Conservation (phyloP, 1,140 invertebrate species). For the Drosophila prosaltans region DNA sequence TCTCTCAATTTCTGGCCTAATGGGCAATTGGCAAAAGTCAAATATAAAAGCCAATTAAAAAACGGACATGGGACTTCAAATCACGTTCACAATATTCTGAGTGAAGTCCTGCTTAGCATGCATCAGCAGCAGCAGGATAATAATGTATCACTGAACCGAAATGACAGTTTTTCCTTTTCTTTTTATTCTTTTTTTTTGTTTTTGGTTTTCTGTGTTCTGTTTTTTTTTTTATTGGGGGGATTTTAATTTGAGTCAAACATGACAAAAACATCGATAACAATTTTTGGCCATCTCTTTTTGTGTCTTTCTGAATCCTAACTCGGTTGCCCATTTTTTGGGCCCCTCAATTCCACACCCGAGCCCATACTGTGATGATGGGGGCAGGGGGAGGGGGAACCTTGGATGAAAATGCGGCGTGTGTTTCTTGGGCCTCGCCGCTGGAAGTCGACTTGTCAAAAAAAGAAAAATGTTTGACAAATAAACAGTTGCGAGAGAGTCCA, state of each 20-base stretch:
- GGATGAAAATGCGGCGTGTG: conserved; percentile 59
- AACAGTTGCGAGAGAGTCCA: conserved; percentile 70
- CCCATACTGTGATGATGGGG: neutral
- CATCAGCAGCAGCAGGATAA: conserved; percentile 51
- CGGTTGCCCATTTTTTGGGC: conserved; percentile 55
- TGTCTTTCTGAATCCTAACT: conserved; percentile 29
- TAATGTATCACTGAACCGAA: conserved; percentile 71
- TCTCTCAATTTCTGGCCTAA: conserved; percentile 60
- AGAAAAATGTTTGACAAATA: conserved; percentile 80
- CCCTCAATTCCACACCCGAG: neutral
- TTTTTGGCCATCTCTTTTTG: conserved; percentile 61
- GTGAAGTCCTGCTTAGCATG: conserved; percentile 61
- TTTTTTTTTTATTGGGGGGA: conserved; percentile 61
- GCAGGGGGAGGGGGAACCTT: conserved; percentile 11
- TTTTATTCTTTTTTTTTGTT: conserved; percentile 19
- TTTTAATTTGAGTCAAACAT: conserved; percentile 80
- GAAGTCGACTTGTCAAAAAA: conserved; percentile 79
- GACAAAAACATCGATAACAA: conserved; percentile 81
- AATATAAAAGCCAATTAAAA: conserved; percentile 74
- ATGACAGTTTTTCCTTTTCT: conserved; percentile 59
- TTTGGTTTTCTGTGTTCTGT: conserved; percentile 31
- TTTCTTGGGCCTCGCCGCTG: conserved; percentile 51
- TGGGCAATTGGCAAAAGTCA: conserved; percentile 31
- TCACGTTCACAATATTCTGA: neutral
- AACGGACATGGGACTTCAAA: conserved; percentile 37